Percentiles rank a stretch among this genome's conserved stretches.
These are phyloP conservation scores for Drosophila ficusphila DNA, from an alignment of 1,140 invertebrate species.

Conservation along the genomic window DNA sequence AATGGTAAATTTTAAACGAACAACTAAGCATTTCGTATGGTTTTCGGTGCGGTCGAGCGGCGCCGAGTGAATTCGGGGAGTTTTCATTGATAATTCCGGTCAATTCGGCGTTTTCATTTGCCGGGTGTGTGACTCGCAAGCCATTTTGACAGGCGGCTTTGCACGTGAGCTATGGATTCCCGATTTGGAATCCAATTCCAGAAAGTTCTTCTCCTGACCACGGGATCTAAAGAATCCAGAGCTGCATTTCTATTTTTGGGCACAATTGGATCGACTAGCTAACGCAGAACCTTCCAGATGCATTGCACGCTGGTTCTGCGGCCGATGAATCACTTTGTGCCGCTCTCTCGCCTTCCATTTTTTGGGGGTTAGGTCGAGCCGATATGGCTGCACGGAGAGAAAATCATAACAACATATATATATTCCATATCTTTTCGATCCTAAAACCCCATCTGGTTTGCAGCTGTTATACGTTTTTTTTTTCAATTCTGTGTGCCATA, in stretches of 20 bases:
- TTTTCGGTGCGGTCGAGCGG: slow-evolving; percentile 39
- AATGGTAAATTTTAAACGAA: slow-evolving; percentile 63
- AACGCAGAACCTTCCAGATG: slow-evolving; percentile 37
- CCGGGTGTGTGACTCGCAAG: slow-evolving; percentile 64
- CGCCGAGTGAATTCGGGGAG: slow-evolving; percentile 10
- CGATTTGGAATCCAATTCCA: slow-evolving; percentile 12
- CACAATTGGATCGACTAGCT: neutral
- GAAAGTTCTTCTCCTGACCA: slow-evolving; percentile 24
- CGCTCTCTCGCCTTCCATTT: slow-evolving; percentile 16
- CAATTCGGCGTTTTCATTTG: slow-evolving; percentile 61
- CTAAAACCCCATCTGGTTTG: neutral
- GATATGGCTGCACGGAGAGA: slow-evolving; percentile 18
- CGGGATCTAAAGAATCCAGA: neutral
- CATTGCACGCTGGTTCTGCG: slow-evolving; percentile 25
- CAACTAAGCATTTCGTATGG: slow-evolving; percentile 14
- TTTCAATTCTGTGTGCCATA: too few relatives aligned
- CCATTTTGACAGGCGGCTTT: slow-evolving; percentile 39
- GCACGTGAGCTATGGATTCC: slow-evolving; percentile 47
- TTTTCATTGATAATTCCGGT: slow-evolving; percentile 65
- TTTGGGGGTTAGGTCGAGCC: slow-evolving; percentile 54
- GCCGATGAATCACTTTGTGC: slow-evolving; percentile 38
- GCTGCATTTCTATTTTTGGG: neutral
- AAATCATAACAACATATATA: slow-evolving; percentile 17
- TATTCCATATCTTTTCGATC: neutral
- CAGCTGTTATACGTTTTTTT: neutral